Base-by-base conservation (phyloP, 2,113 vertebrate genomes). In the Platycercus adscitus region DNA sequence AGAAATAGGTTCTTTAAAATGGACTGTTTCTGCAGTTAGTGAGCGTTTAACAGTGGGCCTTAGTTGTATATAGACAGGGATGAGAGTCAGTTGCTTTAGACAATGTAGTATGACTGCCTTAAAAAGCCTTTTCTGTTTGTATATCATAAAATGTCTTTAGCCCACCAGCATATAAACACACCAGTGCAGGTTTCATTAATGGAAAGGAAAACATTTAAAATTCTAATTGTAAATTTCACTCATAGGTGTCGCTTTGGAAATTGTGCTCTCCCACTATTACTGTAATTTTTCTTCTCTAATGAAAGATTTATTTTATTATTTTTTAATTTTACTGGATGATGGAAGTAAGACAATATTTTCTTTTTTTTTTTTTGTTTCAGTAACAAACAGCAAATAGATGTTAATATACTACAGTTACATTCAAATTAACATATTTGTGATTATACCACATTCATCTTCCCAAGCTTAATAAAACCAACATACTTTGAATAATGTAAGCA, bases 351-450 rank as follows among this genome's bases (percentile, higher is more conserved):
- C 17, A 1, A 35, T 78, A 64, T 56, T 65, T 78, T 95, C 19
- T 5, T 31, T 17, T 37, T 50, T 55, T 93, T 50, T 33, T 33
- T 33, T 84, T 76, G 15, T 65, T 37, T 72, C 37, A 47, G 63
- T 71, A 20, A 73, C n/a, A 81, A 29, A 52, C 20, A 78, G 60
- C 1, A 91, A 96, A 81, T 39, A 80, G 33, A 77, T 81, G 47
- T 35, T 70, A 78, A 87, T 49, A 53, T 66, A 39, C 68, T 58
- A 44, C 24, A 87, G 37, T 47, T 80, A 68, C 29, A 73, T 71
- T 88, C 39, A 83, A 78, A 93, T 86, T 88, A 91, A 60, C 64
- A 47, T 66, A 70, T 81, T 83, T 96, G 20, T 88, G 76, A 90
- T 86, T 43, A 56, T 75, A 63, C 19, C 2, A 1, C 88, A 86